Conservation (phyloP, 1,140 invertebrate genomes). For the Magallana gigas region DNA sequence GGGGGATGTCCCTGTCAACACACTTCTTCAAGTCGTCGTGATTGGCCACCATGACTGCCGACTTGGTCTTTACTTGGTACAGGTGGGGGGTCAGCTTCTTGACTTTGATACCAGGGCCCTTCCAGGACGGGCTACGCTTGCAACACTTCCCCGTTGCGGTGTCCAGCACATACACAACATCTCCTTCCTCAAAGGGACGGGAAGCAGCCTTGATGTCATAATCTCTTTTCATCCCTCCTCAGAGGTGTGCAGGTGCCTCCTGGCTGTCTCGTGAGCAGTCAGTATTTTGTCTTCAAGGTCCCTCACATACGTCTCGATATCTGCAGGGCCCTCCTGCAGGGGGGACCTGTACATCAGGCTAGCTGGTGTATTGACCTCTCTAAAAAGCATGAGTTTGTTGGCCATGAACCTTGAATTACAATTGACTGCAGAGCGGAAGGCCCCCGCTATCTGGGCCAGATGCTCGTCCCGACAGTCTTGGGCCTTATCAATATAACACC, state of each 20-base stretch:
- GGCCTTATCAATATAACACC: conserved; percentile 36
- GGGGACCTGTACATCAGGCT: background rate
- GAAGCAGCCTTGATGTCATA: background rate
- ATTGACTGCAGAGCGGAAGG: conserved; percentile 1
- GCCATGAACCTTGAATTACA: background rate
- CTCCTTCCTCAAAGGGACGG: conserved; percentile 6
- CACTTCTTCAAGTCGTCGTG: too few relatives aligned
- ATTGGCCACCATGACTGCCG: background rate
- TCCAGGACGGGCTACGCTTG: background rate
- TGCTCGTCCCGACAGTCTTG: background rate
- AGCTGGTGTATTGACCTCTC: conserved; percentile 25
- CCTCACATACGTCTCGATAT: background rate
- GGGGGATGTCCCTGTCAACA: too few relatives aligned
- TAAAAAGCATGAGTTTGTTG: conserved; percentile 35
- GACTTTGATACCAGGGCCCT: conserved; percentile 8
- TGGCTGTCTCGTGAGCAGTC: background rate
- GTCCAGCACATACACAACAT: conserved; percentile 33
- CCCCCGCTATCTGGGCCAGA: background rate
- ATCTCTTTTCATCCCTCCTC: background rate
- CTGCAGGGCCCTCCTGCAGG: background rate
- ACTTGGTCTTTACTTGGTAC: background rate
- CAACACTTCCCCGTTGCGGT: conserved; percentile 13
- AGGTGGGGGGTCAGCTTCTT: conserved; percentile 10
- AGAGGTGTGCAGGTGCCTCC: background rate
- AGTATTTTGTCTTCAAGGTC: background rate